Conservation (phyloP, 2,797 vertebrate genomes). For the Sebastes flavidus region DNA sequence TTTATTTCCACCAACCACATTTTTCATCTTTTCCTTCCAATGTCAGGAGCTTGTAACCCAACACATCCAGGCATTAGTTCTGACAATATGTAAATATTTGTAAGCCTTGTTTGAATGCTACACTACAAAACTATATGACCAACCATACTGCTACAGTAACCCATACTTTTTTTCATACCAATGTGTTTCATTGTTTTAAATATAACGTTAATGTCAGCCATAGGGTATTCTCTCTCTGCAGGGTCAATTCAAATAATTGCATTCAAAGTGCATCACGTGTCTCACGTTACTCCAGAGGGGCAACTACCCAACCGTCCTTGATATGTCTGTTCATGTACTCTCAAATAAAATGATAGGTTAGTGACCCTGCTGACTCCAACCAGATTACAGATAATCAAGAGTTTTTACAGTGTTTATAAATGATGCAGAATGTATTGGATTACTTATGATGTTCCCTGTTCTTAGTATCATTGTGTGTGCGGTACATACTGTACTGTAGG, state of each 20-base stretch:
- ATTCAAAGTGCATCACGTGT: slow-evolving; percentile 31
- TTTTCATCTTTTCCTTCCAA: background rate
- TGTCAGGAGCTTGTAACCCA: background rate
- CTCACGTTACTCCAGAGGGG: slow-evolving; percentile 1
- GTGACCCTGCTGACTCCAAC: background rate
- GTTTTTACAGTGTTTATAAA: background rate
- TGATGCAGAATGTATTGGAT: background rate
- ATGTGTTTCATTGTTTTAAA: background rate
- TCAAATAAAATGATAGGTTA: slow-evolving; percentile 1
- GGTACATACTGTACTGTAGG: background rate
- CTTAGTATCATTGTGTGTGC: background rate
- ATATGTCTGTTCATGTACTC: slow-evolving; percentile 22
- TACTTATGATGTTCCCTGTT: background rate
- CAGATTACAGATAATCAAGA: background rate
- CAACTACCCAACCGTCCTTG: slow-evolving; percentile 1
- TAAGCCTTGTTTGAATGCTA: background rate
- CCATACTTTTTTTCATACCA: no score
- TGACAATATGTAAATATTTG: background rate
- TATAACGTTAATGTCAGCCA: background rate
- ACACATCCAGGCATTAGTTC: background rate
- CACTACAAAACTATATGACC: background rate
- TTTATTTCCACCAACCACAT: no score
- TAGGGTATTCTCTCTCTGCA: background rate
- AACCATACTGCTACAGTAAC: background rate
- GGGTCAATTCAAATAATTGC: slow-evolving; percentile 27